These are phyloP conservation scores for Callionymus lyra DNA, from an alignment of 2,113 vertebrate species.

Conservation along the genomic window DNA sequence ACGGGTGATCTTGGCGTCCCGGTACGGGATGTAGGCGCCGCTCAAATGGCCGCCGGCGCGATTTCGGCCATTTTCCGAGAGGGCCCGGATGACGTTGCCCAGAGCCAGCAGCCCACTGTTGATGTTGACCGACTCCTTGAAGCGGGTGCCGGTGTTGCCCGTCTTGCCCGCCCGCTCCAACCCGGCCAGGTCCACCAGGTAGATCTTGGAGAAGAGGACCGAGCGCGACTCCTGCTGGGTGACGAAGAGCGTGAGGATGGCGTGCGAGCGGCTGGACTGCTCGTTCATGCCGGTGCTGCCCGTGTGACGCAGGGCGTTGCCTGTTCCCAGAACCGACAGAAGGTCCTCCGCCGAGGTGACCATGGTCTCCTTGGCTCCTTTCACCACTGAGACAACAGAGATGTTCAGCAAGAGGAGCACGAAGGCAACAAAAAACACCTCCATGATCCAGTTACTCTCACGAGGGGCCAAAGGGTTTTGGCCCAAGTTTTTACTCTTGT, in stretches of 20 bases:
- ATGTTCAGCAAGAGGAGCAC: no score
- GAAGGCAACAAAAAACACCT: no score
- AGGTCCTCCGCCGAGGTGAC: constrained; percentile 77
- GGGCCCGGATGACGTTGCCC: constrained; percentile 86
- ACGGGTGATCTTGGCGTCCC: constrained; percentile 86
- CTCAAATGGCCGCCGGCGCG: constrained; percentile 47
- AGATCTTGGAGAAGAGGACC: constrained; percentile 74
- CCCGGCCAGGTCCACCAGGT: constrained; percentile 86
- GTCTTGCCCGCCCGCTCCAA: constrained; percentile 81
- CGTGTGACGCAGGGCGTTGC: constrained; percentile 75
- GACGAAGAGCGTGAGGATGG: constrained; percentile 79
- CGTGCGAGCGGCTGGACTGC: constrained; percentile 81
- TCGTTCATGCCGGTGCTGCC: constrained; percentile 78
- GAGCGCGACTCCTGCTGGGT: constrained; percentile 46
- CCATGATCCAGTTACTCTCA: no score
- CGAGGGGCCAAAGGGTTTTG: no score
- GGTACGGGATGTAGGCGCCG: constrained; percentile 73
- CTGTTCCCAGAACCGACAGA: constrained; percentile 69
- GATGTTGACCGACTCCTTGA: constrained; percentile 84
- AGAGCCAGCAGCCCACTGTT: constrained; percentile 81
- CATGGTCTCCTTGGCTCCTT: constrained; percentile 76
- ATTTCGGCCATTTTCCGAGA: constrained; percentile 66
- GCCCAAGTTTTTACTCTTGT: no score
- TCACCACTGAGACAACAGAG: constrained; percentile 68
- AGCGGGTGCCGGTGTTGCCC: constrained; percentile 72